phyloP scores from a whole-genome alignment of 2,113 vertebrate species.

The Ascaphus truei region DNA sequence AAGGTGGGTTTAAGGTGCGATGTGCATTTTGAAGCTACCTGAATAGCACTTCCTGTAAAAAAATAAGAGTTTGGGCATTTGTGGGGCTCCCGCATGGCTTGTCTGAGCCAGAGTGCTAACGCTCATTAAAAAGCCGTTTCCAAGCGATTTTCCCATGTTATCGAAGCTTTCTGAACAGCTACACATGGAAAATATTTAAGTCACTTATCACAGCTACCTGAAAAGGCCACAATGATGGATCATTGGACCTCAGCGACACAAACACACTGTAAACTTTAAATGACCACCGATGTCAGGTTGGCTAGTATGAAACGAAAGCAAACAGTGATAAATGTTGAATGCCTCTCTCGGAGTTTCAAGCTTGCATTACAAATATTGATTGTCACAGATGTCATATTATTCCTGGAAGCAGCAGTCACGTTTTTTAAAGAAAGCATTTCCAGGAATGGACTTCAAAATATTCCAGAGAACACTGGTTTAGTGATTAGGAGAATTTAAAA shows the following conservation, averaged over 20 bases:
- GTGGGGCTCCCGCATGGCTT: no score
- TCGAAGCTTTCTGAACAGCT: no score
- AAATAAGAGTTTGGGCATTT: no score
- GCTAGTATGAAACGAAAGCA: neutral
- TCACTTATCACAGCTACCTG: no score
- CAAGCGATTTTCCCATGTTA: no score
- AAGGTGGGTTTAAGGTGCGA: no score
- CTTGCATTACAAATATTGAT: constrained; percentile 27
- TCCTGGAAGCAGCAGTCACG: constrained; percentile 21
- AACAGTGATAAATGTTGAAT: neutral
- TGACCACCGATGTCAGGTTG: neutral
- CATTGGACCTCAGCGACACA: neutral
- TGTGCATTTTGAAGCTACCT: no score
- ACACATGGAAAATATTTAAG: no score
- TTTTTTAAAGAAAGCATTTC: constrained; percentile 8
- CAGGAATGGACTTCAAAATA: constrained; percentile 22
- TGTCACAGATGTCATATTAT: constrained; percentile 24
- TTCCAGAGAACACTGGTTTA: neutral
- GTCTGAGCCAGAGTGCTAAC: no score
- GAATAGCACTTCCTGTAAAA: no score
- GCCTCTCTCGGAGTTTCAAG: constrained; percentile 4
- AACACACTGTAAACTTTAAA: neutral
- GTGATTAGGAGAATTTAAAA: neutral
- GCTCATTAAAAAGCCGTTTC: no score
- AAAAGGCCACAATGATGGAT: neutral